phyloP scores from a whole-genome alignment of 1,140 invertebrate genomes.

The Hycleus cichorii region DNA sequence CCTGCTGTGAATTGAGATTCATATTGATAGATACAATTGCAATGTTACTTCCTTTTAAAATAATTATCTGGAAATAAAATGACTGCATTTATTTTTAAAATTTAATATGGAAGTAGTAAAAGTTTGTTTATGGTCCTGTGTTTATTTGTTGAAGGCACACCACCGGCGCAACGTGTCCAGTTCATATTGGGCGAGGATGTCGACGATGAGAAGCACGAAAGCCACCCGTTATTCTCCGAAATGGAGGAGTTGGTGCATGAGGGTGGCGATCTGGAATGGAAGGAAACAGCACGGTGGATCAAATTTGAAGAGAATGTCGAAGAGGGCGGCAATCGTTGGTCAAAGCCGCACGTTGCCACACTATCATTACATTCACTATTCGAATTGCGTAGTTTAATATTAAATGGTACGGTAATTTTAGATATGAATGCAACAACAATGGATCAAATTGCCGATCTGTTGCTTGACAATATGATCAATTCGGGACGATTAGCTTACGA shows the following conservation, averaged over 20 bases:
- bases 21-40: too few species aligned
- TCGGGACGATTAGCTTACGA: constrained; percentile 66
- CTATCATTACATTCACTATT: constrained; percentile 85
- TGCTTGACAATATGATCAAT: constrained; percentile 87
- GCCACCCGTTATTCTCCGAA: constrained; percentile 88
- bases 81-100: too few species aligned
- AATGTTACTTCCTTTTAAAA: too few species aligned
- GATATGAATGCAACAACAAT: constrained; percentile 82
- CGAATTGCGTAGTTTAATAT: constrained; percentile 75
- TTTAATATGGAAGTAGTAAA: too few species aligned
- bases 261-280: constrained; percentile 89
- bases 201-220: constrained; percentile 74
- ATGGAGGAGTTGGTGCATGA: constrained; percentile 87
- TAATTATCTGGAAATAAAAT: too few species aligned
- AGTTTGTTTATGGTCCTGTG: too few species aligned
- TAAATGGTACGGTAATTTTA: constrained; percentile 85
- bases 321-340: constrained; percentile 87
- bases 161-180: constrained; percentile 86
- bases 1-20: too few species aligned
- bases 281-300: constrained; percentile 95
- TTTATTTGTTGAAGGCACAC: constrained; percentile 59
- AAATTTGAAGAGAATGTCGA: constrained; percentile 95
- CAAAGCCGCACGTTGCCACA: constrained; percentile 89
- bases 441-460: constrained; percentile 82
- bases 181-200: constrained; percentile 92